Evolutionary conservation across 2,888 invertebrate genomes (phyloP), one percentile per base, ranked within the genome.

Genomic region (Eupithecia inturbata): DNA sequence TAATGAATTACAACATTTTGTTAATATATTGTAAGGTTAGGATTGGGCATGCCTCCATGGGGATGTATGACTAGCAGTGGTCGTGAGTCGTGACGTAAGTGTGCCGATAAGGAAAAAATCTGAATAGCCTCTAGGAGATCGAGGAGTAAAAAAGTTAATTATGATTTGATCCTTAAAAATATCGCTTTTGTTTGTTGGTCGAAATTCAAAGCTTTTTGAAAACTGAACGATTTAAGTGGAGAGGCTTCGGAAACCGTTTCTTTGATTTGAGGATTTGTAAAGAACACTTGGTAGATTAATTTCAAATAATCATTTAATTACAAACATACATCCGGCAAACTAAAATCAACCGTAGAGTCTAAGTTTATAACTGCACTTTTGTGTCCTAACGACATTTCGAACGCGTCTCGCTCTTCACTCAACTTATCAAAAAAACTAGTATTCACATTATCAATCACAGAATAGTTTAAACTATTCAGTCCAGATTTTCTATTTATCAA

Each of bases 341-440:
- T 91, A 81, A 89, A 91, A 68, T 92, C 90, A 36, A 89, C 82
- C 45, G 91, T 92, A n/a, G 83, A 77, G 80, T 91, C 89, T 71
- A 87, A 80, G 78, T 79, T 78, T 67, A 85, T 80, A 76, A 84
- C 78, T 57, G 83, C 87, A 81, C 85, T 87, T 73, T 85, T 87
- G 70, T 89, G 85, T 80, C 95, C 93, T 77, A 96, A 85, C 5
- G 96, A 95, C 82, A 95, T 92, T 87, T 96, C 96, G 83, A 96
- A 96, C 16, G 95, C 94, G 86, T 96, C 96, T n/a, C 91, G 87
- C 53, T 92, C 93, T 66, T 89, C 92, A 1, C 91, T 91, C 70
- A 91, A 79, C 78, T 89, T 89, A 79, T 94, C 95, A 81, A 96
- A 96, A 85, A 93, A 94, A 83, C 95, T 96, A 2, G 83, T 93